These are phyloP conservation scores for Drosophila miranda DNA, from an alignment of 1,140 invertebrate genomes.

Conservation along the genomic window DNA sequence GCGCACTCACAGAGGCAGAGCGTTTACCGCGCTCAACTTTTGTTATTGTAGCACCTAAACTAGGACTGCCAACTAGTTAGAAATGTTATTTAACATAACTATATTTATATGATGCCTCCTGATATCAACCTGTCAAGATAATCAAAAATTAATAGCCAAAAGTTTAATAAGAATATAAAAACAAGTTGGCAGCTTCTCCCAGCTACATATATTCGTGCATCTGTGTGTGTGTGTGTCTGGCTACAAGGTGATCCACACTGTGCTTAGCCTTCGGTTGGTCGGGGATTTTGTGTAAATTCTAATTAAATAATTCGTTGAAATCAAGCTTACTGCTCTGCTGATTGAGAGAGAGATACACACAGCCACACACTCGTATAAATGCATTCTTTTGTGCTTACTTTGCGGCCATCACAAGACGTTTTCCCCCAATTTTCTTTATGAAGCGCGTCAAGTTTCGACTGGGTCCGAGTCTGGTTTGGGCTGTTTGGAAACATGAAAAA, in stretches of 20 bases:
- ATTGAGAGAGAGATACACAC: slow-evolving; percentile 9
- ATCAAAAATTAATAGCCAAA: not conserved
- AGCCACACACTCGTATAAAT: not conserved
- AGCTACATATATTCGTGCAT: no score
- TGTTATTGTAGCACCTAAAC: slow-evolving; percentile 42
- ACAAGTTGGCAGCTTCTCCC: slow-evolving; percentile 22
- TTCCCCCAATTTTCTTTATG: slow-evolving; percentile 48
- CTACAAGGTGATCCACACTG: slow-evolving; percentile 33
- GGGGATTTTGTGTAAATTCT: slow-evolving; percentile 26
- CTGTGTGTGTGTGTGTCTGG: slow-evolving; percentile 3
- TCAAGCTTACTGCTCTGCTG: slow-evolving; percentile 32
- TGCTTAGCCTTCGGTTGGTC: slow-evolving; percentile 34
- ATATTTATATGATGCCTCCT: not conserved
- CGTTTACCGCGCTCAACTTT: slow-evolving; percentile 46
- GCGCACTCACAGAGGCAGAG: slow-evolving; percentile 39
- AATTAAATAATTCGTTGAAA: slow-evolving; percentile 54
- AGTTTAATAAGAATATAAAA: slow-evolving; percentile 10
- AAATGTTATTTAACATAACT: not conserved
- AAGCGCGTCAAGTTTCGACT: slow-evolving; percentile 35
- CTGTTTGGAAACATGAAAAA: slow-evolving; percentile 70
- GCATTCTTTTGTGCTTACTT: slow-evolving; percentile 13
- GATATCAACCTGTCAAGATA: not conserved
- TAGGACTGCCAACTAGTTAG: slow-evolving; percentile 31
- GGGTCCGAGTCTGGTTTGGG: slow-evolving; percentile 39
- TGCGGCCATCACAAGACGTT: slow-evolving; percentile 7